These are phyloP conservation scores for Drosophila arawakana DNA, from an alignment of 1,140 invertebrate genomes.

Conservation along the genomic window DNA sequence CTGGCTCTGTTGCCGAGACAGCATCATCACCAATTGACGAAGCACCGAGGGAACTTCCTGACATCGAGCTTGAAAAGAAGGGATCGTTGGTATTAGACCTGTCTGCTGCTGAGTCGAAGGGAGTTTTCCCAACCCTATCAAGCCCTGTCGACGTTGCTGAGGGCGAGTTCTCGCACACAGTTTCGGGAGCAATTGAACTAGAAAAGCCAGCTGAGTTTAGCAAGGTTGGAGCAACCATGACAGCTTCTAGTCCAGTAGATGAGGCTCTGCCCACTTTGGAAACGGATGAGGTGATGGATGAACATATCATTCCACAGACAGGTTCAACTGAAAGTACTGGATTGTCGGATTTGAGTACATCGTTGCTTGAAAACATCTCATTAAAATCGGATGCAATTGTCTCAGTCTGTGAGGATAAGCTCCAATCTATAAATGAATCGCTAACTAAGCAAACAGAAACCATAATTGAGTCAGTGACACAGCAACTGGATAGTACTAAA, in stretches of 20 bases:
- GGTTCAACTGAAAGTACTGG: slow-evolving; percentile 3
- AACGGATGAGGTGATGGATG: slow-evolving; percentile 11
- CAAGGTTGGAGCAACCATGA: slow-evolving; percentile 42
- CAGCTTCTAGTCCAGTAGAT: slow-evolving; percentile 77
- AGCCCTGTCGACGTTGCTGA: slow-evolving; percentile 77
- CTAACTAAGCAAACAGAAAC: slow-evolving; percentile 27
- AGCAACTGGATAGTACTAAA: slow-evolving; percentile 42
- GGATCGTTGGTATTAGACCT: slow-evolving; percentile 20
- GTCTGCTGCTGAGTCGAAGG: slow-evolving; percentile 28
- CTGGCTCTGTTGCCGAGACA: slow-evolving; percentile 58
- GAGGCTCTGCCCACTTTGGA: slow-evolving; percentile 50
- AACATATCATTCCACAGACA: slow-evolving; percentile 47
- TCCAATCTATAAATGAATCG: slow-evolving; percentile 24
- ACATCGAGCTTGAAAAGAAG: slow-evolving; percentile 4
- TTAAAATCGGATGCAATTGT: slow-evolving; percentile 24
- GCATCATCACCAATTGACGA: slow-evolving; percentile 71
- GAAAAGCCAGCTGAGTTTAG: slow-evolving; percentile 53
- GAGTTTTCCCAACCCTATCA: slow-evolving; percentile 63
- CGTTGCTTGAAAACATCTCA: slow-evolving; percentile 21
- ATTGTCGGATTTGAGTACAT: slow-evolving; percentile 18
- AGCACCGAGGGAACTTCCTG: slow-evolving; percentile 44
- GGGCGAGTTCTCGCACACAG: slow-evolving; percentile 55
- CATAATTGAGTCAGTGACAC: slow-evolving; percentile 3
- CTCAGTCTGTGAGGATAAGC: slow-evolving; percentile 38
- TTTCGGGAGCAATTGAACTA: slow-evolving; percentile 1